Evolutionary conservation across 1,140 invertebrate genomes (phyloP), one percentile per base, ranked within the genome.

Genomic region (Antheraea mylitta): DNA sequence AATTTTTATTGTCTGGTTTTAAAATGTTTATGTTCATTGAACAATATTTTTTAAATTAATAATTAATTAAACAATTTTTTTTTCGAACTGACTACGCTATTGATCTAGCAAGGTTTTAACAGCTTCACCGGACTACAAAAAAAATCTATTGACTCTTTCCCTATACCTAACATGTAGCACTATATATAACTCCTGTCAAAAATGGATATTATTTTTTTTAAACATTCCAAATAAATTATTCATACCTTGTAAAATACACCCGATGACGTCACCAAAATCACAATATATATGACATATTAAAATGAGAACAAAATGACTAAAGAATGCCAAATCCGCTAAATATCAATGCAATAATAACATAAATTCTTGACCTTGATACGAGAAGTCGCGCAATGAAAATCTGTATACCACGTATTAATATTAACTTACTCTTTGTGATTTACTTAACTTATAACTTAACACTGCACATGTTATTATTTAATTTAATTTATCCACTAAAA

Each of bases 401-500:
- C 11, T 53, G 16, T 11, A 53, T 53, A 72, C 66, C 7, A 37
- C 9, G 18, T 13, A 59, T 18, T 60, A 38, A n/a, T 42, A 13
- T 38, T 13, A 19, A 66, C 36, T 60, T 37, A 30, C 18, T 36
- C 53, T 67, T 60, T 38, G 36, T 71, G 76, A 64, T 64, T 58
- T 71, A 79, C 68, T 45, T 67, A 68, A 75, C 73, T 77, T 18
- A n/a, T n/a, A 66, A 66, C 69, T 69, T 16, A 53, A 73, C 72
- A 66, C 64, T 66, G 42, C 58, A 70, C 65, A 69, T 68, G 72
- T 73, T 76, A 74, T 76, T 73, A 75, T 78, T 72, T 70, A 80
- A 75, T 77, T 73, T 30, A 30, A 68, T 58, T 68, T 68, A 61
- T 73, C 60, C 66, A 72, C 72, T 30, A 74, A 71, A 80, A 73